A percentile compares a stretch with the other conserved stretches of the same genome.
Conservation (phyloP, 2,888 invertebrate species). For the Drosophila nr. medialis region DNA sequence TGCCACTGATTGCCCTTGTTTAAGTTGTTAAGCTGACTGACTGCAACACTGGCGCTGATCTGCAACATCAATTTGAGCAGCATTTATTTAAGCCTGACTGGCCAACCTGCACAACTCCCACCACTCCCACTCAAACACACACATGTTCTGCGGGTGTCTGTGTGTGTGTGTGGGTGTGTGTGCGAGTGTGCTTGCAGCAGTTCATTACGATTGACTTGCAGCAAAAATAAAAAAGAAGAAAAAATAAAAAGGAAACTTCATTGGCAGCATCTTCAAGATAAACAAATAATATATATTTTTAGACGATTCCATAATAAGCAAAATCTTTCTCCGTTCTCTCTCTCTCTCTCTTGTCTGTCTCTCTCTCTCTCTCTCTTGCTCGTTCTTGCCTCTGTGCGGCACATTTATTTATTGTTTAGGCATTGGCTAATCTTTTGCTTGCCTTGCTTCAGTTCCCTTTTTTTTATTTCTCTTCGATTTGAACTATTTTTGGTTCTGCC, state of each 20-base stretch:
- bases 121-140: not conserved
- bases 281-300: slow-evolving; percentile 61
- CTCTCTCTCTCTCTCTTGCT: too few species aligned
- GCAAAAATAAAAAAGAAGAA: not conserved
- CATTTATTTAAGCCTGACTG: slow-evolving; percentile 34
- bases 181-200: not conserved
- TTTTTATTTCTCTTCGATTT: slow-evolving; percentile 24
- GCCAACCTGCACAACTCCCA: not conserved
- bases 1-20: slow-evolving; percentile 61
- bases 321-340: slow-evolving; percentile 2
- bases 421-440: not conserved
- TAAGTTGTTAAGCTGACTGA: slow-evolving; percentile 27
- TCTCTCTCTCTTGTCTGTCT: not conserved
- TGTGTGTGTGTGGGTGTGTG: not conserved
- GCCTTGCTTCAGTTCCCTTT: not conserved
- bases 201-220: slow-evolving; percentile 23
- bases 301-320: slow-evolving; percentile 49
- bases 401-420: not conserved
- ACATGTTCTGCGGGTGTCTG: slow-evolving; percentile 25
- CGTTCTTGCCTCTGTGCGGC: not conserved
- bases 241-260: not conserved
- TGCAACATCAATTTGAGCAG: slow-evolving; percentile 34
- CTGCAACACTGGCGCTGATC: slow-evolving; percentile 19
- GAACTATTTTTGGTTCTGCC: slow-evolving; percentile 15
- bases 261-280: slow-evolving; percentile 29